Base-by-base conservation (phyloP, 1,140 invertebrate genomes). In the Drosophila novamexicana region DNA sequence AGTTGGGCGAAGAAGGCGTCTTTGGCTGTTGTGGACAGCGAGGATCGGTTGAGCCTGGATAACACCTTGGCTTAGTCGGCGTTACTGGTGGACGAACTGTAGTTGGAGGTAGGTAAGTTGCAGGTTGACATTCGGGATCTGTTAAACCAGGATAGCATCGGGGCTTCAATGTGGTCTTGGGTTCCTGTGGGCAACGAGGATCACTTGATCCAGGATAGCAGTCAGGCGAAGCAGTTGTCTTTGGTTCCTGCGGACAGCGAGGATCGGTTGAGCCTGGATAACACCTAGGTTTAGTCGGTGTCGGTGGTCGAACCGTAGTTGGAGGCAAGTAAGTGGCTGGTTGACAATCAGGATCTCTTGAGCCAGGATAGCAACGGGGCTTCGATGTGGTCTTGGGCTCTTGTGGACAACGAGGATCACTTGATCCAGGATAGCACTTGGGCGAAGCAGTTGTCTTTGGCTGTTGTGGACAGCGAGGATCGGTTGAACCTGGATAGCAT, bases 41-140 rank as follows among this genome's bases (percentile, higher is more conserved):
- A 7, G 93, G 92, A 77, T 94, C 93, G 3, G 59, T 82, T 16
- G 91, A 92, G 36, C 94, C 94, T 9, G 94, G 93, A 73, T 94
- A 94, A 78, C 94, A 94, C 78, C n/a, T 58, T 18, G 62, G 45
- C 9, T 47, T 73, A 1, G 49, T 6, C 7, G 79, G 61, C 3
- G 80, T 71, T 47, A 67, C 40, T 12, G 78, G 75, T 58, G 64
- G 72, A 1, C 71, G 73, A 61, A 34, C 50, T 47, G 67, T 70
- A 2, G 71, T 62, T 67, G 68, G 71, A 9, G 91, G 91, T 37
- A 67, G 45, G n/a, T 77, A 74, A 8, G 82, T 69, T 5, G 92
- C 88, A 75, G 83, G 91, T 7, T 93, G 93, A 66, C 93, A 94
- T 14, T 93, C 75, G 22, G 62, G 62, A 34, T 64, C 62, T 18